Conservation (phyloP, 1,140 invertebrate genomes). For the Tribolium madens region DNA sequence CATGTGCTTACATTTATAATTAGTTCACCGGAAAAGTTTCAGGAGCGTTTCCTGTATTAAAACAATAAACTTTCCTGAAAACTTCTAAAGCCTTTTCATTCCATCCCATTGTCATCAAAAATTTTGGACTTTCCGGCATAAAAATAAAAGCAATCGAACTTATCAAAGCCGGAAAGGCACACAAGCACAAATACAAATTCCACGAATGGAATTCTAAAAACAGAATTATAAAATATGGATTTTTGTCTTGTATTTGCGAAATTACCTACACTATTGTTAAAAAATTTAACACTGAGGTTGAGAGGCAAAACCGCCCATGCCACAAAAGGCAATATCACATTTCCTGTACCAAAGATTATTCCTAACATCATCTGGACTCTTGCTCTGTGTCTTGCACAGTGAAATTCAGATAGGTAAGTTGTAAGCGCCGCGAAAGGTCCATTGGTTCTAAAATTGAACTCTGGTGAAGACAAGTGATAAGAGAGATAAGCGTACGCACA, state of each 20-base stretch:
- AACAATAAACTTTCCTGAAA: constrained; percentile 71
- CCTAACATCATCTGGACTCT: constrained; percentile 74
- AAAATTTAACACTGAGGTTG: constrained; percentile 43
- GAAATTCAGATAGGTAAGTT: constrained; percentile 78
- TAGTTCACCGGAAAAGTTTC: constrained; percentile 73
- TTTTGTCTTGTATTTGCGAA: background rate
- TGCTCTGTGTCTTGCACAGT: constrained; percentile 72
- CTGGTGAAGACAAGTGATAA: constrained; percentile 13
- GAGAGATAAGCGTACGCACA: constrained; percentile 70
- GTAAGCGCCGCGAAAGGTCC: constrained; percentile 74
- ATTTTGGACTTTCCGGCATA: constrained; percentile 83
- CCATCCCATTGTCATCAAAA: constrained; percentile 78
- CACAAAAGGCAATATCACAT: constrained; percentile 53
- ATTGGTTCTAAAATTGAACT: constrained; percentile 43
- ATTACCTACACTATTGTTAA: constrained; percentile 49
- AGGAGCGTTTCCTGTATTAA: constrained; percentile 73
- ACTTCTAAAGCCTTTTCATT: constrained; percentile 76
- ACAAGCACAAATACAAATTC: constrained; percentile 80
- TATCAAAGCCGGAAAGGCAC: constrained; percentile 76
- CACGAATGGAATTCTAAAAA: constrained; percentile 73
- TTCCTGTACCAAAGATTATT: constrained; percentile 69
- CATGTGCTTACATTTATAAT: background rate
- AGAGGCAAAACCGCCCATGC: constrained; percentile 53
- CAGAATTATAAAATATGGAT: background rate
- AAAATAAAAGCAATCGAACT: constrained; percentile 72